A percentile compares a stretch with the other conserved stretches of the same genome.
Conservation (phyloP, 2,113 vertebrate genomes). For the Athene noctua region DNA sequence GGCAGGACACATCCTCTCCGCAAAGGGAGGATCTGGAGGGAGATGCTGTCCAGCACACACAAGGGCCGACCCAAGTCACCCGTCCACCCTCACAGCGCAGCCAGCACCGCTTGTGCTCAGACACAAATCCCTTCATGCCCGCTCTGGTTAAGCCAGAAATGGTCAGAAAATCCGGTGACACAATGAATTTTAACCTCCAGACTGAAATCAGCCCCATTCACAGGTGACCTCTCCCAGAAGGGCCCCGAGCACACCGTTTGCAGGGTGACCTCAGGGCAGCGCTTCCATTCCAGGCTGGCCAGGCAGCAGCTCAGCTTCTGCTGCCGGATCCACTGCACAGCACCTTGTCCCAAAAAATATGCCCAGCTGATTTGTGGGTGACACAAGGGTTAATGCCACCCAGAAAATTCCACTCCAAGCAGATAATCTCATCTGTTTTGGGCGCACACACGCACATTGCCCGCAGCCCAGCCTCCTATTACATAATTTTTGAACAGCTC, state of each 20-base stretch:
- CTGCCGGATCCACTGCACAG: neutral
- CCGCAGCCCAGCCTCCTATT: slow-evolving; percentile 14
- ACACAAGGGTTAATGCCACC: slow-evolving; percentile 44
- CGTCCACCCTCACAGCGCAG: neutral
- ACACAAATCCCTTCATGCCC: slow-evolving; percentile 37
- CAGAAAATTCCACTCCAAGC: slow-evolving; percentile 58
- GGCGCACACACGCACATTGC: slow-evolving; percentile 10
- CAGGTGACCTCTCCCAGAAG: neutral
- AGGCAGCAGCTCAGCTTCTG: neutral
- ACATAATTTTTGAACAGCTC: slow-evolving; percentile 47
- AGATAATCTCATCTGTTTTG: slow-evolving; percentile 57
- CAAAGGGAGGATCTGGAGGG: neutral
- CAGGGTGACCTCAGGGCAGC: neutral
- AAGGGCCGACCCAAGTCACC: neutral
- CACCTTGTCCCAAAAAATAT: neutral
- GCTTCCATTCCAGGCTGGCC: fast-evolving
- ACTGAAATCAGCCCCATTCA: neutral
- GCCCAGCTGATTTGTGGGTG: neutral
- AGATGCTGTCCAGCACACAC: neutral
- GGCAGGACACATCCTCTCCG: neutral
- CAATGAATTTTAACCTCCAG: neutral
- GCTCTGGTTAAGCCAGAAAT: neutral
- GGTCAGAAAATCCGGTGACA: neutral
- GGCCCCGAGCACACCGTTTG: fast-evolving
- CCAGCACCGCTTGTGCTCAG: fast-evolving